Percentiles rank a stretch among this genome's conserved stretches.
Conservation (phyloP, 1,140 invertebrate species). For the Hyposmocoma kahamanoa region DNA sequence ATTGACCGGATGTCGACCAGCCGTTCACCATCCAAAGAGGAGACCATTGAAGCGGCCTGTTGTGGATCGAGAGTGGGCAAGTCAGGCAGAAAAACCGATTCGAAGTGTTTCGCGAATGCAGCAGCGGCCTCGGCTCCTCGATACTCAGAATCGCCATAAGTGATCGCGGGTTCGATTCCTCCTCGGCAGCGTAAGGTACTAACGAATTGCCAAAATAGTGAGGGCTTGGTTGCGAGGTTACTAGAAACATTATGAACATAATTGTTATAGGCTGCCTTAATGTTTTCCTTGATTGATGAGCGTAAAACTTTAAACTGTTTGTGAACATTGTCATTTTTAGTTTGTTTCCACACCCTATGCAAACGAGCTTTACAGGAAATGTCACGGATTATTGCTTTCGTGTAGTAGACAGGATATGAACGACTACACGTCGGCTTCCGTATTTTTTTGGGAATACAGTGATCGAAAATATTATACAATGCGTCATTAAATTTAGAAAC, state of each 20-base stretch:
- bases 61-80: not conserved
- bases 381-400: conserved; percentile 2
- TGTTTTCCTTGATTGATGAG: not conserved
- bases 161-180: not conserved
- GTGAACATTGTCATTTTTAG: not conserved
- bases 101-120: not conserved
- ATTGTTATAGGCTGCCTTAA: not conserved
- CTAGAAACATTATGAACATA: not conserved
- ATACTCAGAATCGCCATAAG: not conserved
- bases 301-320: not conserved
- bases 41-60: not conserved
- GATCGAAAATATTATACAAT: not conserved
- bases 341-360: not conserved
- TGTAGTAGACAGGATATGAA: conserved; percentile 4
- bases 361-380: not conserved
- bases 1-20: not conserved
- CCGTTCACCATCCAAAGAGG: not conserved
- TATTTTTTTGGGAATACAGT: conserved; percentile 5
- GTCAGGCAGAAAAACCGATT: not conserved
- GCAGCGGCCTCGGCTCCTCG: not conserved
- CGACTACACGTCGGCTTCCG: not conserved
- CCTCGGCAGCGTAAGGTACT: not conserved
- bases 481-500: not conserved
- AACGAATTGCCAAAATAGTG: not conserved
- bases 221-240: not conserved